phyloP scores from a whole-genome alignment of 2,888 invertebrate genomes.

The Malthinus flaveolus region DNA sequence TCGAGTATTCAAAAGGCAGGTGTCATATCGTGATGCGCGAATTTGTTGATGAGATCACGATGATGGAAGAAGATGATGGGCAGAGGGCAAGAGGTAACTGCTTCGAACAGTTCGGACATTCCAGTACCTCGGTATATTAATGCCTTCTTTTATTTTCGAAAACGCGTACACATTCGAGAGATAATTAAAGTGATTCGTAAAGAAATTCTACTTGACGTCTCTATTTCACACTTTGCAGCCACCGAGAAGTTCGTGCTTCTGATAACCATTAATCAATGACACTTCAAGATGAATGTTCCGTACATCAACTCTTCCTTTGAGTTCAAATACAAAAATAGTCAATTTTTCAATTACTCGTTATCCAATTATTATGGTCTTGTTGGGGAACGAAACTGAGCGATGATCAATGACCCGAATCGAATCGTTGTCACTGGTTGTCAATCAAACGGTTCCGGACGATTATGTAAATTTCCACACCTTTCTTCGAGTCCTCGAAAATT shows the following conservation, averaged over 20 bases:
- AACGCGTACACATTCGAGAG: too few species aligned
- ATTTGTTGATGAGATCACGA: slow-evolving; percentile 19
- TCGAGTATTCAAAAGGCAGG: slow-evolving; percentile 25
- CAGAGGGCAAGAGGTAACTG: neutral
- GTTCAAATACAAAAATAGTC: neutral
- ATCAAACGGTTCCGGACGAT: neutral
- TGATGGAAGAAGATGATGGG: slow-evolving; percentile 11
- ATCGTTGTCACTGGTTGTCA: neutral
- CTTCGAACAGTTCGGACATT: neutral
- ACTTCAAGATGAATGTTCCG: neutral
- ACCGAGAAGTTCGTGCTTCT: neutral
- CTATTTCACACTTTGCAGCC: neutral
- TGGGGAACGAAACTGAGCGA: neutral
- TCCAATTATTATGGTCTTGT: neutral
- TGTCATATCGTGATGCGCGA: slow-evolving; percentile 29
- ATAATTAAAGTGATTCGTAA: neutral
- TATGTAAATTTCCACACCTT: neutral
- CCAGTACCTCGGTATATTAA: neutral
- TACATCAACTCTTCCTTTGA: neutral
- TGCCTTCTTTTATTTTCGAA: neutral
- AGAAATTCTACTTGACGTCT: neutral
- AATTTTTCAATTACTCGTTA: slow-evolving; percentile 2
- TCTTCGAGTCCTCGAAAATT: too few species aligned
- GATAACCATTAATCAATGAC: slow-evolving; percentile 4
- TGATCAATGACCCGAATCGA: neutral